Evolutionary conservation across 2,113 vertebrate genomes (phyloP).

Genomic region (Dermatemys mawii): DNA sequence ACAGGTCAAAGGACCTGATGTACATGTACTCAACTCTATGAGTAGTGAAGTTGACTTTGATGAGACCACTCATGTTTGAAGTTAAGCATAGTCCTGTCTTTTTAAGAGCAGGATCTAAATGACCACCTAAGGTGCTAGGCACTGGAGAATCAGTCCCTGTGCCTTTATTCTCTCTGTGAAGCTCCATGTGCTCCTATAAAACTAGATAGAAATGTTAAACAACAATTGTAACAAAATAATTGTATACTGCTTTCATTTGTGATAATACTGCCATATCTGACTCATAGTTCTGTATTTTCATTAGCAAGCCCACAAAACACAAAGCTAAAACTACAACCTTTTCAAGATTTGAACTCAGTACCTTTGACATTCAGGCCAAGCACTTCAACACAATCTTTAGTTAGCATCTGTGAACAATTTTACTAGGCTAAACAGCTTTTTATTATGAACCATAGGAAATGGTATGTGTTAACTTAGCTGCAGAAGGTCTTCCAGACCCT

Average conservation of each 20-base stretch:
- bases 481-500: conserved; percentile 64
- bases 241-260: conserved; percentile 16
- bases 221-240: conserved; percentile 16
- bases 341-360: conserved; percentile 52
- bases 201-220: neutral
- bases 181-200: neutral
- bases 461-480: conserved; percentile 63
- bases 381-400: conserved; percentile 60
- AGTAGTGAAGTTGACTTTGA: neutral
- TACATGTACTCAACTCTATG: neutral
- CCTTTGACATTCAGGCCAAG: conserved; percentile 63
- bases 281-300: neutral
- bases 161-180: conserved; percentile 27
- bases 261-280: neutral
- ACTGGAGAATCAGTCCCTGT: neutral
- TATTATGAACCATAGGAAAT: conserved; percentile 50
- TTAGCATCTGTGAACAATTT: conserved; percentile 69
- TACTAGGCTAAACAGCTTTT: conserved; percentile 68
- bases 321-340: conserved; percentile 63
- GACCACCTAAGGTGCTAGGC: neutral
- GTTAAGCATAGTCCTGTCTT: neutral
- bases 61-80: neutral
- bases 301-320: neutral
- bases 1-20: neutral
- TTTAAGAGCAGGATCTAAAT: neutral